phyloP scores from a whole-genome alignment of 2,888 invertebrate genomes.

The Synanthedon andrenaeformis region DNA sequence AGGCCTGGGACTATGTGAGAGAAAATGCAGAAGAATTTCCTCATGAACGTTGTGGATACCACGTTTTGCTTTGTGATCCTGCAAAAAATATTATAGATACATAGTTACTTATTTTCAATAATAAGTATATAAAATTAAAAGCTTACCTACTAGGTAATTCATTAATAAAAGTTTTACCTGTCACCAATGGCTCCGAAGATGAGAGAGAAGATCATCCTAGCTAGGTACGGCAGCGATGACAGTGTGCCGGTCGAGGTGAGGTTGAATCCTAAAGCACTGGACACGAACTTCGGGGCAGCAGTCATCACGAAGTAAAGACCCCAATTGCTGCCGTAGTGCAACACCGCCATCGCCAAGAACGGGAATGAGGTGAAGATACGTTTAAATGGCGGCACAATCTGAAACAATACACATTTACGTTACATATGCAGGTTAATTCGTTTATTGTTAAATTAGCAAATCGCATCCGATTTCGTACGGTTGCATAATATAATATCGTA shows the following conservation, averaged over 20 bases:
- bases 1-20: conserved; percentile 70
- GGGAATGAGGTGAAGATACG: conserved; percentile 75
- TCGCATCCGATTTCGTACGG: not conserved
- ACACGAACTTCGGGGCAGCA: conserved; percentile 80
- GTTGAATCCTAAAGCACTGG: conserved; percentile 78
- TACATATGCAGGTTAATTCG: not conserved
- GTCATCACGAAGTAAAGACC: conserved; percentile 81
- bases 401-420: conserved; percentile 15
- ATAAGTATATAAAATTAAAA: too few relatives aligned
- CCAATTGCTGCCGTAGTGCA: conserved; percentile 83
- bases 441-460: not conserved
- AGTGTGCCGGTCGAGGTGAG: conserved; percentile 77
- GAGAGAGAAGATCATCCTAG: conserved; percentile 77
- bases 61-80: conserved; percentile 62
- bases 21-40: conserved; percentile 76
- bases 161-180: conserved; percentile 27
- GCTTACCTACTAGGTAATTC: too few relatives aligned
- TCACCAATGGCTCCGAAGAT: conserved; percentile 80
- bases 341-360: conserved; percentile 74
- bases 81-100: conserved; percentile 11
- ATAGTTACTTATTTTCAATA: not conserved
- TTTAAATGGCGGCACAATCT: conserved; percentile 75
- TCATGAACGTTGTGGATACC: conserved; percentile 65
- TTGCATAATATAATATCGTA: too few relatives aligned
- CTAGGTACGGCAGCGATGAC: conserved; percentile 78